Evolutionary conservation across 2,113 vertebrate species (phyloP).

Genomic region (Collichthys lucidus): DNA sequence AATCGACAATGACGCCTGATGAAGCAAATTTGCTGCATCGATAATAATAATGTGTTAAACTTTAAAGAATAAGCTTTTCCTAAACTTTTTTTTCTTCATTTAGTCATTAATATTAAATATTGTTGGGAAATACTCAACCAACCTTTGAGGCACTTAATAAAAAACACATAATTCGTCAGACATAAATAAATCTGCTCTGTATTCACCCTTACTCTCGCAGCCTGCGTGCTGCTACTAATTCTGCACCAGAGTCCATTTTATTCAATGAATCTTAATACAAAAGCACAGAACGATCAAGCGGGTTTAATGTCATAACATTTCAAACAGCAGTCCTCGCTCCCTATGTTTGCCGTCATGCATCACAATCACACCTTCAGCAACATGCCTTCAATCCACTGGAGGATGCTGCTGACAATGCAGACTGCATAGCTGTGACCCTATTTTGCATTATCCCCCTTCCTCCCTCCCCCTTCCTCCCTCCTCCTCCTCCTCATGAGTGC

Average conservation of each 20-base stretch:
- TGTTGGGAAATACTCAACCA: not conserved
- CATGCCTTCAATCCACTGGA: conserved; percentile 4
- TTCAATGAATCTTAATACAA: not conserved
- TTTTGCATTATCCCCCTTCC: conserved; percentile 39
- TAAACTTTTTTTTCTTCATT: no score
- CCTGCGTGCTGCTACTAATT: not conserved
- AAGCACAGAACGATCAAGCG: no score
- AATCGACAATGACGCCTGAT: not conserved
- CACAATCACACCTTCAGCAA: conserved; percentile 13
- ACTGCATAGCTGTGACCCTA: conserved; percentile 28
- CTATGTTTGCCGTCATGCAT: not conserved
- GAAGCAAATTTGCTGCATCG: not conserved
- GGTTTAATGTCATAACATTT: not conserved
- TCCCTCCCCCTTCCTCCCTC: no score
- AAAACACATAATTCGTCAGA: not conserved
- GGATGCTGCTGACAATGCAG: conserved; percentile 54
- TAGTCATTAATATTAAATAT: no score
- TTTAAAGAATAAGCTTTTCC: not conserved
- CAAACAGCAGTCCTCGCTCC: not conserved
- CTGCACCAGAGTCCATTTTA: not conserved
- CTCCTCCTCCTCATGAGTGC: not conserved
- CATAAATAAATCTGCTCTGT: not conserved
- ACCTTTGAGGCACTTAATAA: not conserved
- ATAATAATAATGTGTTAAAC: not conserved
- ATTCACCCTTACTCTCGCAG: no score